phyloP scores from a whole-genome alignment of 2,888 invertebrate species.

The Mantis religiosa region DNA sequence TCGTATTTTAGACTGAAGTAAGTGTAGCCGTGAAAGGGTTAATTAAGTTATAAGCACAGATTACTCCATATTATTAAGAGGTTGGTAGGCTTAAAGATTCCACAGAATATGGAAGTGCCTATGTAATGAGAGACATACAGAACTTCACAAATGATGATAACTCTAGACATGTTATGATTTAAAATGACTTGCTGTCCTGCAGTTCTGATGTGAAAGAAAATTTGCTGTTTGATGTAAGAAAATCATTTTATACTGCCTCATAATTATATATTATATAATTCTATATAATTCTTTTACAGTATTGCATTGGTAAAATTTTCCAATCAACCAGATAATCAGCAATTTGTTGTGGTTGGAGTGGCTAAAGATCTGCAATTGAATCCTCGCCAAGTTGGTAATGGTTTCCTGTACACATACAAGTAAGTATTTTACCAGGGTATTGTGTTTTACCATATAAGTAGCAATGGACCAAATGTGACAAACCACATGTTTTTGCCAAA shows the following conservation, averaged over 20 bases:
- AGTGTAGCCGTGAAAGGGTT: too few species aligned
- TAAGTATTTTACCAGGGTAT: constrained; percentile 39
- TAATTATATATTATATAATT: too few species aligned
- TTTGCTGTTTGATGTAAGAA: not conserved
- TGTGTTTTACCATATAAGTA: too few species aligned
- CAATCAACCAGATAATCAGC: constrained; percentile 56
- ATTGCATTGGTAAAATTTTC: constrained; percentile 78
- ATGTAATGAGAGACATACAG: too few species aligned
- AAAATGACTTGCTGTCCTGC: constrained; percentile 25
- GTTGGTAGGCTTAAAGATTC: too few species aligned
- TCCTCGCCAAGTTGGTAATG: constrained; percentile 76
- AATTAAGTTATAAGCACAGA: too few species aligned
- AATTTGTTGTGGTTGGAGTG: constrained; percentile 78
- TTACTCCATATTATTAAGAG: too few species aligned
- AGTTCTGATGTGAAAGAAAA: constrained; percentile 21
- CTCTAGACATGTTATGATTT: not conserved
- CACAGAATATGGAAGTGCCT: too few species aligned
- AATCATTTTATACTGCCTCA: not conserved
- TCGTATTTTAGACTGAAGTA: too few species aligned
- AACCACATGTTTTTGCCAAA: too few species aligned
- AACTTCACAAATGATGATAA: not conserved
- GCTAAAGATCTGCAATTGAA: constrained; percentile 86
- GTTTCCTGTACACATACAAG: constrained; percentile 85
- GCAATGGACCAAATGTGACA: too few species aligned
- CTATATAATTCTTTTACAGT: constrained; percentile 47